These are phyloP conservation scores for Pristionchus mayeri DNA, from an alignment of 2,888 invertebrate genomes.

Conservation along the genomic window DNA sequence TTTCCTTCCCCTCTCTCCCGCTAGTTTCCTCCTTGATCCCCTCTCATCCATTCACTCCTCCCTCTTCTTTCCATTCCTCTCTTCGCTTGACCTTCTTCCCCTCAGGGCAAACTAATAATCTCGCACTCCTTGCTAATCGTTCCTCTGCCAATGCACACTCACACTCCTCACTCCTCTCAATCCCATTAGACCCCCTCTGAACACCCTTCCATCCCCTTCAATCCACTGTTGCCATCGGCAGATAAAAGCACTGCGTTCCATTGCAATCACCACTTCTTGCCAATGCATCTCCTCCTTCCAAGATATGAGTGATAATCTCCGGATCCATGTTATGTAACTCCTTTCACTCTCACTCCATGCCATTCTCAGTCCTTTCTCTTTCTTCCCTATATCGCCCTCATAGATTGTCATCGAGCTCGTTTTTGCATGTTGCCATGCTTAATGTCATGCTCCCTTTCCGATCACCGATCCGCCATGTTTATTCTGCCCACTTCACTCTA, in stretches of 20 bases:
- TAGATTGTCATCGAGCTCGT: constrained; percentile 5
- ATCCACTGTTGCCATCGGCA: too few relatives aligned
- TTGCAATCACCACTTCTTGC: too few relatives aligned
- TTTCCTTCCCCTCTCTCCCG: not conserved
- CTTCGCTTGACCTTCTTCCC: constrained; percentile 31
- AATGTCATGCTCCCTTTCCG: not conserved
- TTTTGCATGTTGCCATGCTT: not conserved
- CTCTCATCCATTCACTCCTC: not conserved
- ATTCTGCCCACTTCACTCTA: too few relatives aligned
- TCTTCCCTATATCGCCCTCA: not conserved
- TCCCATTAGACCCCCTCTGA: not conserved
- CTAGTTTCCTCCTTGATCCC: constrained; percentile 28
- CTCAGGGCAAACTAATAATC: constrained; percentile 16
- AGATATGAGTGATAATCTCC: not conserved
- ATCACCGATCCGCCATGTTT: too few relatives aligned
- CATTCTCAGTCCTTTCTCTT: not conserved
- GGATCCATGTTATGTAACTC: too few relatives aligned
- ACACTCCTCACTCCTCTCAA: not conserved
- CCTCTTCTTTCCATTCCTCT: not conserved
- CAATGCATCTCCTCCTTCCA: too few relatives aligned
- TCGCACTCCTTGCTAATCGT: constrained; percentile 35
- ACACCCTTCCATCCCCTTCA: too few relatives aligned
- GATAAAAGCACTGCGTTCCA: not conserved
- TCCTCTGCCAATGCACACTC: not conserved
- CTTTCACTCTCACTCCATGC: too few relatives aligned